phyloP scores from a whole-genome alignment of 2,113 vertebrate species.

The Neogale vison region DNA sequence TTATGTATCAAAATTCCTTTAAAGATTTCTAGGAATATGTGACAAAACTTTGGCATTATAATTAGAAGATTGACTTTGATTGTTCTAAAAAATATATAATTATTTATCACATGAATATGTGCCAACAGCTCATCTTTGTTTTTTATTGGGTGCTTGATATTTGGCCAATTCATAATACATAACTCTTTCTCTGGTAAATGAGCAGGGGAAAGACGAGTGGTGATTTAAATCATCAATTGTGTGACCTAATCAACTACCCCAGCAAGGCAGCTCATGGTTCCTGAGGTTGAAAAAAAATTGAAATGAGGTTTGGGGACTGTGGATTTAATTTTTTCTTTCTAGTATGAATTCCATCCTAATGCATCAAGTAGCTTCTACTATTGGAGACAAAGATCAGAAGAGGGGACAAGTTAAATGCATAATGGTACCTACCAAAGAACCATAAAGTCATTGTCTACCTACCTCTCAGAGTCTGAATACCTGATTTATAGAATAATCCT shows the following conservation, averaged over 20 bases:
- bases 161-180: background rate
- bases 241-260: background rate
- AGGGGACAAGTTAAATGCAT: background rate
- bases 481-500: background rate
- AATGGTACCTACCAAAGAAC: background rate
- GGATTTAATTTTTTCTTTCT: background rate
- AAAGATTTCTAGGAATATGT: background rate
- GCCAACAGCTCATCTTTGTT: background rate
- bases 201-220: background rate
- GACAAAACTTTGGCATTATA: background rate
- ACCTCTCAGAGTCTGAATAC: background rate
- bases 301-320: background rate
- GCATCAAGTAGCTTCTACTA: background rate
- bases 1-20: background rate
- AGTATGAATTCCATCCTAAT: background rate
- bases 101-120: background rate
- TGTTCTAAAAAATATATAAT: constrained; percentile 13
- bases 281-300: background rate
- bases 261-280: background rate
- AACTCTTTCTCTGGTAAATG: background rate
- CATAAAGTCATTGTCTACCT: background rate
- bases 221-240: background rate
- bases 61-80: constrained; percentile 25
- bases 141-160: constrained; percentile 3
- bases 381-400: background rate